These are phyloP conservation scores for Steatornis caripensis DNA, from an alignment of 2,113 vertebrate genomes.

Conservation along the genomic window DNA sequence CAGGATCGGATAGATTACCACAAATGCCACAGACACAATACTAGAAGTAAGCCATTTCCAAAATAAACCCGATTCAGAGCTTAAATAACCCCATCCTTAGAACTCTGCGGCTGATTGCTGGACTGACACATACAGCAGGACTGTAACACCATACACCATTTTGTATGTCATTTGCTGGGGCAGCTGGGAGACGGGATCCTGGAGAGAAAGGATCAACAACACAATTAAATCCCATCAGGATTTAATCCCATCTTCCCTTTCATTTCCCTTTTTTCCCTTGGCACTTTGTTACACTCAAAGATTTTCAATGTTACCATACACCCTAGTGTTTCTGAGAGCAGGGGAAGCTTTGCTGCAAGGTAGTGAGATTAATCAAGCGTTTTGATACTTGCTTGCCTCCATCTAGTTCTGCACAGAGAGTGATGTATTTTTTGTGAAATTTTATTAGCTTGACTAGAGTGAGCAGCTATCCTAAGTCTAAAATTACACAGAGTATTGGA, in stretches of 20 bases:
- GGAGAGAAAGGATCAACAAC: background rate
- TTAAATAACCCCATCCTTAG: background rate
- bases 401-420: background rate
- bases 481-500: background rate
- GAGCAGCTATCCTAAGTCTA: background rate
- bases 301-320: background rate
- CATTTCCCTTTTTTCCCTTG: background rate
- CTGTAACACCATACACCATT: background rate
- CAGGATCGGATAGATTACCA: accelerated
- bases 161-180: background rate
- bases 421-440: background rate
- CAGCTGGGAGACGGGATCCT: background rate
- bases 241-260: no score
- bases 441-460: background rate
- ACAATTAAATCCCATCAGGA: background rate
- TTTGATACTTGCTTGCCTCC: background rate
- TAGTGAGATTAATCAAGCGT: background rate
- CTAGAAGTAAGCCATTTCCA: background rate
- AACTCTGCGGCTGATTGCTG: background rate
- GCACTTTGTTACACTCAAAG: background rate
- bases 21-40: no score
- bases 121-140: background rate
- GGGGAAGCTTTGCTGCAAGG: background rate
- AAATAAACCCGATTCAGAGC: background rate
- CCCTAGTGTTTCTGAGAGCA: background rate